Conservation (phyloP, 2,113 vertebrate species). For the Mus musculus region GRCm39 chr3:35186001-35186500, state of each 20-base stretch:
- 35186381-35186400: no score
- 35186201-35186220: slow-evolving; percentile 50
- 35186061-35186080: slow-evolving; percentile 35
- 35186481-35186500: neutral
- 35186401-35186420: neutral
- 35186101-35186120: neutral
- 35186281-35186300: neutral
- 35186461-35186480: neutral
- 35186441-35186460: neutral
- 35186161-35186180: slow-evolving; percentile 29
- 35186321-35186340: neutral
- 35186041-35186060: slow-evolving; percentile 8
- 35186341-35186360: neutral
- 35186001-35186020: slow-evolving; percentile 25
- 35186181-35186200: slow-evolving; percentile 16
- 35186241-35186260: neutral
- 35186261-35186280: neutral
- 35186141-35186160: slow-evolving; percentile 17
- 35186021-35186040: neutral
- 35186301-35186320: no score
- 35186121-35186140: neutral
- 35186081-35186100: neutral
- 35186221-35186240: slow-evolving; percentile 47
- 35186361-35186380: neutral
- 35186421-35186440: neutral